phyloP scores from a whole-genome alignment of 2,888 invertebrate species.

The Lepeophtheirus nordmannii region DNA sequence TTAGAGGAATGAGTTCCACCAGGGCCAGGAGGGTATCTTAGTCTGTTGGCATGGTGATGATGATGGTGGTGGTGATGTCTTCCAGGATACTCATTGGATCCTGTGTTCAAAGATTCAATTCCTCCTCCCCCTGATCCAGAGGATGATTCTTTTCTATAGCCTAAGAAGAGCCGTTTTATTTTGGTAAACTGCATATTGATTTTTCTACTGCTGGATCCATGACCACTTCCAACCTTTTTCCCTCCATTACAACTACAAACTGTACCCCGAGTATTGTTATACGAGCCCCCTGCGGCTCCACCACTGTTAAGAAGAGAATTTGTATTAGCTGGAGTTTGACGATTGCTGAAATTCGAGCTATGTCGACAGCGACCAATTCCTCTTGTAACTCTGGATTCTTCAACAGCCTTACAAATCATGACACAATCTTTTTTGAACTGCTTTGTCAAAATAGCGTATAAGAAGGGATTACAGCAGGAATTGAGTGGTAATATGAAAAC shows the following conservation, averaged over 20 bases:
- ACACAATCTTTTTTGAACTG: constrained; percentile 96
- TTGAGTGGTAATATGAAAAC: constrained; percentile 90
- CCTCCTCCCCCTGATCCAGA: constrained; percentile 24
- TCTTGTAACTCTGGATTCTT: constrained; percentile 74
- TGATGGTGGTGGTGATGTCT: background rate
- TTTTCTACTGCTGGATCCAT: constrained; percentile 25
- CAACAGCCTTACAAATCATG: constrained; percentile 84
- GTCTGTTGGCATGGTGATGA: background rate
- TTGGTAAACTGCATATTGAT: constrained; percentile 18
- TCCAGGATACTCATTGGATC: constrained; percentile 5
- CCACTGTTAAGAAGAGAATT: constrained; percentile 42
- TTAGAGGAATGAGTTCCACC: constrained; percentile 22
- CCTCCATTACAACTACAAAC: constrained; percentile 16
- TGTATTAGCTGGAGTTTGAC: constrained; percentile 70
- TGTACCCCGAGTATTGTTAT: constrained; percentile 16
- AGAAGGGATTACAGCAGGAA: constrained; percentile 92
- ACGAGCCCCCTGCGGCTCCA: background rate
- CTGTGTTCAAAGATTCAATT: constrained; percentile 20
- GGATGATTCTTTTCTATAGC: constrained; percentile 25
- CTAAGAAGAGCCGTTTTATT: constrained; percentile 26
- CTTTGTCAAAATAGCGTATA: constrained; percentile 92
- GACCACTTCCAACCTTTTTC: constrained; percentile 21
- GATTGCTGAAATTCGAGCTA: constrained; percentile 70
- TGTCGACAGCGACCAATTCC: constrained; percentile 71
- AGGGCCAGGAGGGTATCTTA: background rate